Base-by-base conservation (phyloP, 2,888 invertebrate species). In the Tiliacea citrago region DNA sequence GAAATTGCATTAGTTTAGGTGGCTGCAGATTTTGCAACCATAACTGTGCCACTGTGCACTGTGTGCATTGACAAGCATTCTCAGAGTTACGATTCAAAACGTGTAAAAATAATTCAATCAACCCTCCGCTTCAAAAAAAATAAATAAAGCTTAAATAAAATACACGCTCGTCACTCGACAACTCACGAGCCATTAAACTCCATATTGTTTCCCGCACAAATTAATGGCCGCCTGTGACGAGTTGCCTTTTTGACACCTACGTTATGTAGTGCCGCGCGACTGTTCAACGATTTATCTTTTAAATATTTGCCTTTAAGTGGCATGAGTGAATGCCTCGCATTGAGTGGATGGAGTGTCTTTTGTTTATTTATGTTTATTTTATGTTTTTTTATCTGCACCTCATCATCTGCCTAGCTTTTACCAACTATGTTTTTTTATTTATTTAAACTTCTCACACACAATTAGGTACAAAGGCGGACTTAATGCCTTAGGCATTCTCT, bases 171-270 rank as follows among this genome's bases (percentile, higher is more conserved):
- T 47, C 63, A 63, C 24, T 12, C 13, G n/a, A n/a, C 24, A 68
- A 62, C 57, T 74, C 77, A 62, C 85, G 79, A 53, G 12, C 79
- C 83, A 87, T 86, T 87, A 84, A 79, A 49, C 60, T 61, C 55
- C 70, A 84, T 70, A 84, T 86, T 86, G 84, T 87, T 86, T 81
- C 81, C 39, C 71, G 66, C 67, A 35, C 57, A 70, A 82, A 88
- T 89, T 83, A 87, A 87, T 88, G 83, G 75, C 63, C 58, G 69
- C 78, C 73, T 85, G 69, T 83, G 82, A 77, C 63, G 68, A 69
- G 65, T 75, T 65, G 73, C 85, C 73, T 74, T 85, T 84, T 71
- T 80, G 84, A 80, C 76, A 81, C 63, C 71, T 67, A 62, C 62
- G 72, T 49, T 67, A 62, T 60, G 72, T 49, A 66, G 73, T 84